Evolutionary conservation across 2,797 vertebrate species (phyloP).

Genomic region (Phylloscopus collybita): DNA sequence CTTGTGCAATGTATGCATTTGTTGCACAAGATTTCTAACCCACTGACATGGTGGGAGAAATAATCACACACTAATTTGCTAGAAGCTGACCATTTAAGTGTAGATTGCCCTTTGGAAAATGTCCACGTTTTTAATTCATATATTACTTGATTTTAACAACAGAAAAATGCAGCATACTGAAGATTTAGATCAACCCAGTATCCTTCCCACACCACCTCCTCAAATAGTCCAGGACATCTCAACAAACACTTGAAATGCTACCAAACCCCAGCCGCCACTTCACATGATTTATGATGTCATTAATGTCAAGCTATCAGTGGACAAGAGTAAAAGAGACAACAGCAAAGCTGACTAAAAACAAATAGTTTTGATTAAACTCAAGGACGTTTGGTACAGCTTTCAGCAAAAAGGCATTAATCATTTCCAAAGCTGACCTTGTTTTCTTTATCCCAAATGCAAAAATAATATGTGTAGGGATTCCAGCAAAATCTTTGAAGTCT

Average conservation of each 20-base stretch:
- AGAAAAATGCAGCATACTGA: conserved; percentile 43
- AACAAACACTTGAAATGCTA: conserved; percentile 89
- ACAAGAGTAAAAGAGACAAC: conserved; percentile 97
- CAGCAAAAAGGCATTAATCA: conserved; percentile 97
- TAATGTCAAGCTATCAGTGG: conserved; percentile 99
- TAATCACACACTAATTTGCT: conserved; percentile 24
- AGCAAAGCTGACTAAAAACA: conserved; percentile 96
- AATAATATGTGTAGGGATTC: conserved; percentile 66
- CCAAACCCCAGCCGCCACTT: conserved; percentile 90
- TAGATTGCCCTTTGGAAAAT: not conserved
- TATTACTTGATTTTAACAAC: conserved; percentile 1
- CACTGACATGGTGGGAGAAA: not conserved
- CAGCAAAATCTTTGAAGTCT: conserved; percentile 48
- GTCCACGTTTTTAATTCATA: not conserved
- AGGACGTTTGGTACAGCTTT: conserved; percentile 97
- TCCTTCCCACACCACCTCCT: conserved; percentile 71
- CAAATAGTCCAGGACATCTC: conserved; percentile 79
- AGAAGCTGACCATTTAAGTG: not conserved
- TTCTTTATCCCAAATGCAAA: conserved; percentile 81
- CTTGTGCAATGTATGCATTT: not conserved
- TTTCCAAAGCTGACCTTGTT: conserved; percentile 90
- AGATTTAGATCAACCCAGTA: conserved; percentile 59
- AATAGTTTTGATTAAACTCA: conserved; percentile 99
- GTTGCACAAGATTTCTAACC: not conserved
- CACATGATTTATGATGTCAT: conserved; percentile 98